Base-by-base conservation (phyloP, 2,888 invertebrate species). In the Ctena decussata region DNA sequence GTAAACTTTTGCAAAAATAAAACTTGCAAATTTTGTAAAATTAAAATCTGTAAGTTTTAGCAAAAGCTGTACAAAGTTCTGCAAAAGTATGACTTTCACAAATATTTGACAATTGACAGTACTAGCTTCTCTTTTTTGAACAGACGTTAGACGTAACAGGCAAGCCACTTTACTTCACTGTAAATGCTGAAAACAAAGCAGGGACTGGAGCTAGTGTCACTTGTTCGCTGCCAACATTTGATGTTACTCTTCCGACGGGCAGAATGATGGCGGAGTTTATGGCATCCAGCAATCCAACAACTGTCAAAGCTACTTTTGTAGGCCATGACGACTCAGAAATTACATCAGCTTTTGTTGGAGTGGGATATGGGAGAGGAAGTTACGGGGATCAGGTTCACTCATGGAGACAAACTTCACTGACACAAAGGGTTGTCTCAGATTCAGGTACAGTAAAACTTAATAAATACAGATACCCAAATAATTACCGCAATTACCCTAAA, bases 261-360 rank as follows among this genome's bases (percentile, higher is more conserved):
- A 81, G 93, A 11, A 74, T 93, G 2, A 77, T 79, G 11, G 86
- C 86, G 8, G 92, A 84, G 0, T 93, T 91, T 69, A 46, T 32
- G 1, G 78, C 89, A 18, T 90, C 91, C 60, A 92, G 92, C 77
- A 93, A 93, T 75, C 88, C 91, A 2, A 76, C 73, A 2, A 76
- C 83, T 18, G 74, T 93, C 32, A 87, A 86, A 27, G 93, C 90
- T 0, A 80, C 81, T 12, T 82, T 92, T 35, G 84, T 90, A 6
- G 88, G 89, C 6, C 85, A 89, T 81, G 93, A 93, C 35, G 92
- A 93, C 73, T 92, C 92, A 0, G 82, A 75, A 2, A 85, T 90
- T 12, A 32, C 65, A 1, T 32, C 65, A 24, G 73, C 79, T 2
- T 65, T 72, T 41, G 82, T 87, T 30, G 89, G 75, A 18, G 49